Evolutionary conservation across 2,888 invertebrate genomes (phyloP).

Genomic region (Agriotes lineatus): DNA sequence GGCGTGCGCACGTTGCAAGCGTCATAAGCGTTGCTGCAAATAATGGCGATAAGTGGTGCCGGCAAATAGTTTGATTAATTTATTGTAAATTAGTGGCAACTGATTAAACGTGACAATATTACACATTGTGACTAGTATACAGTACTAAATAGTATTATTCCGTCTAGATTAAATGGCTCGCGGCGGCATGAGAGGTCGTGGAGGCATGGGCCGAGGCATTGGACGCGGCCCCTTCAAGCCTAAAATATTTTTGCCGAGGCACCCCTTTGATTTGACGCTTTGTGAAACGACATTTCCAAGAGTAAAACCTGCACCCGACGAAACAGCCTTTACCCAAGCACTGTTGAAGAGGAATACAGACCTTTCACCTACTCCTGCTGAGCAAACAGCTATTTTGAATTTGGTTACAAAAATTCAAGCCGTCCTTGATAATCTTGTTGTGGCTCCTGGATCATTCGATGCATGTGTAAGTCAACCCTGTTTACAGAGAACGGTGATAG

Average conservation of each 20-base stretch:
- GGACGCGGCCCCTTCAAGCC: conserved; percentile 74
- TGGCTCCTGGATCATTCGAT: conserved; percentile 93
- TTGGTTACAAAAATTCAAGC: conserved; percentile 96
- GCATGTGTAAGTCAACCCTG: conserved; percentile 85
- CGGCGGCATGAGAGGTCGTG: conserved; percentile 76
- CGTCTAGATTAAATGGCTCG: conserved; percentile 78
- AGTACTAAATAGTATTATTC: no score
- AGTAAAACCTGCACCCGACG: conserved; percentile 85
- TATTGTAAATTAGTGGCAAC: no score
- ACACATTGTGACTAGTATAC: no score
- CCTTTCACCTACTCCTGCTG: conserved; percentile 89
- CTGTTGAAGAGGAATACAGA: conserved; percentile 93
- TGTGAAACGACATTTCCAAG: conserved; percentile 92
- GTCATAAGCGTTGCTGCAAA: no score
- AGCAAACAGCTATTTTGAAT: conserved; percentile 93
- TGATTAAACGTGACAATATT: no score
- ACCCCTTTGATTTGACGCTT: conserved; percentile 88
- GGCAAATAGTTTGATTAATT: no score
- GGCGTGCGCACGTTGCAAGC: no score
- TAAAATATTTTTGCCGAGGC: conserved; percentile 76
- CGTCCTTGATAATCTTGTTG: conserved; percentile 93
- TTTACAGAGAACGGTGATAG: background rate
- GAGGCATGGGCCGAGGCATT: conserved; percentile 74
- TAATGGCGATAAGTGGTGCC: no score
- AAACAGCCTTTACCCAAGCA: conserved; percentile 88